Percentiles rank a stretch among this genome's conserved stretches.
Evolutionary conservation across 1,140 invertebrate genomes (phyloP).

Genomic region (Anagrus nilaparvatae): DNA sequence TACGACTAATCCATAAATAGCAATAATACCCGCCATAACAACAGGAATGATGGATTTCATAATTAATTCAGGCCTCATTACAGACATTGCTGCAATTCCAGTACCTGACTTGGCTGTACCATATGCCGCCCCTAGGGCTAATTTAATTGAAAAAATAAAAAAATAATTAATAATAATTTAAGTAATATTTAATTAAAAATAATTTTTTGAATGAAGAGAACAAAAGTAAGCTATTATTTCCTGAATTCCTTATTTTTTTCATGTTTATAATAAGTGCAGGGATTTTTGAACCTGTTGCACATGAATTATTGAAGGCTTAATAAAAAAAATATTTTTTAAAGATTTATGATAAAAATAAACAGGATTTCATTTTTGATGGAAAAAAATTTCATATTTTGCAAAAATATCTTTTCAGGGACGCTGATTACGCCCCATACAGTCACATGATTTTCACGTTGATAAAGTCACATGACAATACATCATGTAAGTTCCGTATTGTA

Average conservation of each 20-base stretch:
- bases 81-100: slow-evolving; percentile 99
- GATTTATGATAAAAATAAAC: not conserved
- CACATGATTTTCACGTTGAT: slow-evolving; percentile 37
- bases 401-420: too few relatives aligned
- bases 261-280: not conserved
- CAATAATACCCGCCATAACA: slow-evolving; percentile 99
- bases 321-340: not conserved
- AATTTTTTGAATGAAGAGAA: not conserved
- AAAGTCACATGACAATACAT: slow-evolving; percentile 36
- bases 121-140: slow-evolving; percentile 97
- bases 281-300: not conserved
- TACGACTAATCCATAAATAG: slow-evolving; percentile 98
- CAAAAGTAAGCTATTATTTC: slow-evolving; percentile 1
- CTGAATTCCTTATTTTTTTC: not conserved
- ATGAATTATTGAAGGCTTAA: not conserved
- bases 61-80: slow-evolving; percentile 98
- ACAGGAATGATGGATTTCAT: slow-evolving; percentile 99
- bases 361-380: not conserved
- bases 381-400: slow-evolving; percentile 1
- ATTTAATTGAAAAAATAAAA: slow-evolving; percentile 28
- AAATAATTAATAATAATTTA: slow-evolving; percentile 14
- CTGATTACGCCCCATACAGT: slow-evolving; percentile 22
- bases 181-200: not conserved
- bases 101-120: slow-evolving; percentile 99
- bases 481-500: slow-evolving; percentile 29